Evolutionary conservation across 2,888 invertebrate species (phyloP).

Genomic region (Eristalinus aeneus): DNA sequence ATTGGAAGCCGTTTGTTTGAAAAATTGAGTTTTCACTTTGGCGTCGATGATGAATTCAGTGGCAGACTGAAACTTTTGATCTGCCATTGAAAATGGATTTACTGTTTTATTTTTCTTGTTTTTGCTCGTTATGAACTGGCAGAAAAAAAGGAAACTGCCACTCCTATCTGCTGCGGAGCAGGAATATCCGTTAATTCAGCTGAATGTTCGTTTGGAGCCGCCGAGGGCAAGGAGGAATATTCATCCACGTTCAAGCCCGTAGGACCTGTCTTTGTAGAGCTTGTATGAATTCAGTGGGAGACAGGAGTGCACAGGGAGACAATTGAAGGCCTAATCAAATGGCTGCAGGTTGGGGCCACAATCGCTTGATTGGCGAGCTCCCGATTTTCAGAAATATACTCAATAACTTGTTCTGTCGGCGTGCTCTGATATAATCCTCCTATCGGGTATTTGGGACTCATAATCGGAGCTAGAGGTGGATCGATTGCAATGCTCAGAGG

Average conservation of each 20-base stretch:
- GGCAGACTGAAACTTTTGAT: not conserved
- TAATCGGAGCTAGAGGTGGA: too few relatives aligned
- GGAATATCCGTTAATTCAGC: not conserved
- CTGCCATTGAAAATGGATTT: not conserved
- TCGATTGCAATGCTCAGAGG: too few relatives aligned
- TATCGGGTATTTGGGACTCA: too few relatives aligned
- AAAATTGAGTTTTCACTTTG: constrained; percentile 47
- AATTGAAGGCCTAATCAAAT: not conserved
- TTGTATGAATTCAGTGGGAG: not conserved
- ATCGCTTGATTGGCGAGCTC: too few relatives aligned
- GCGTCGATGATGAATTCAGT: constrained; percentile 1
- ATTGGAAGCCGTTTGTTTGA: constrained; percentile 59
- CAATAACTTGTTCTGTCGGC: too few relatives aligned
- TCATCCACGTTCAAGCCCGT: not conserved
- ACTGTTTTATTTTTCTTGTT: not conserved
- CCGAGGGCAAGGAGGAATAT: not conserved
- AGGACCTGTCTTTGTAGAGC: not conserved
- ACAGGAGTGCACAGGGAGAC: not conserved
- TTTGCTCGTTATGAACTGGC: not conserved
- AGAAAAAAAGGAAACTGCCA: not conserved
- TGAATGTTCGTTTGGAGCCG: not conserved
- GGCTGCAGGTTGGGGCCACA: too few relatives aligned
- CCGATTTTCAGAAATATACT: too few relatives aligned
- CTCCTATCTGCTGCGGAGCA: not conserved
- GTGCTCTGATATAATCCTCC: too few relatives aligned